phyloP scores from a whole-genome alignment of 2,113 vertebrate species.

The Sorex araneus region DNA sequence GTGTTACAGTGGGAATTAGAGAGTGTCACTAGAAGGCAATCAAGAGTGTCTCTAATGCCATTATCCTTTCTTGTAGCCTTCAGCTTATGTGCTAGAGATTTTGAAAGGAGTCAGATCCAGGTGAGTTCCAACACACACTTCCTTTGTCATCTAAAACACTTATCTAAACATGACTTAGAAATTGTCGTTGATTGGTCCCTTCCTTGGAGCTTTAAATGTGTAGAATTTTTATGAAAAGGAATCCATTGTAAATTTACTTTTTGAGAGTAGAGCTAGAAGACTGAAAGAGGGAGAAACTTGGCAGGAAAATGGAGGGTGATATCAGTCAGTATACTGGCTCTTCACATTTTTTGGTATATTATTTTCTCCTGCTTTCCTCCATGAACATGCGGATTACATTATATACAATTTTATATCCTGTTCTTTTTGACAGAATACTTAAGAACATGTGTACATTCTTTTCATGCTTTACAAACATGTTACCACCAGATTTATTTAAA shows the following conservation, averaged over 20 bases:
- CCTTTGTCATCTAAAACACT: not conserved
- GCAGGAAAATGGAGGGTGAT: not conserved
- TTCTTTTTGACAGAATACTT: not conserved
- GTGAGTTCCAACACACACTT: slow-evolving; percentile 85
- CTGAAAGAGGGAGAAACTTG: not conserved
- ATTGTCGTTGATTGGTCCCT: not conserved
- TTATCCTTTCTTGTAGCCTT: slow-evolving; percentile 89
- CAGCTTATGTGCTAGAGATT: slow-evolving; percentile 94
- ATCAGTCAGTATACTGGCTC: not conserved
- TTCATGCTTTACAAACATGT: slow-evolving; percentile 38
- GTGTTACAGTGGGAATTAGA: not conserved
- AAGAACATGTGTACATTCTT: not conserved
- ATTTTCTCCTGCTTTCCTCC: not conserved
- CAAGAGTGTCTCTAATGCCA: not conserved
- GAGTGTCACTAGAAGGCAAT: not conserved
- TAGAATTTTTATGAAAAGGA: slow-evolving; percentile 28
- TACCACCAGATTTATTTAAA: not conserved
- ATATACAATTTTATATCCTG: not conserved
- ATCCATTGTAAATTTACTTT: slow-evolving; percentile 33
- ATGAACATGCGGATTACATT: not conserved
- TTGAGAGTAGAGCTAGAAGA: slow-evolving; percentile 12
- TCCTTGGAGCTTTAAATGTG: slow-evolving; percentile 1
- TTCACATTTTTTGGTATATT: not conserved
- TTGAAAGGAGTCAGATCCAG: slow-evolving; percentile 97
- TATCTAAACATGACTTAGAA: not conserved